Conservation (phyloP, 2,888 invertebrate species). For the Luffia ferchaultella region DNA sequence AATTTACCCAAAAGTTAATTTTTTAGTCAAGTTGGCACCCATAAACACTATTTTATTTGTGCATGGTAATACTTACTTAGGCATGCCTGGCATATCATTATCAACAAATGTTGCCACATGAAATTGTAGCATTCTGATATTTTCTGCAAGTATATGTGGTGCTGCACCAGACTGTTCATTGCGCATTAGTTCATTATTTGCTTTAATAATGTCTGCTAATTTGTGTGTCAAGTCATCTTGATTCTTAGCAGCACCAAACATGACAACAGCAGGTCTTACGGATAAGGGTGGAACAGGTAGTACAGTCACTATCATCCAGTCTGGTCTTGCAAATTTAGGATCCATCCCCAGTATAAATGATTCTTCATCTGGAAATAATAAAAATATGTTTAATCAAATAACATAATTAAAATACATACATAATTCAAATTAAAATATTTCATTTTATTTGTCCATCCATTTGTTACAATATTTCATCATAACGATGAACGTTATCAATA, state of each 20-base stretch:
- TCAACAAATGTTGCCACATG: slow-evolving; percentile 98
- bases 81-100: slow-evolving; percentile 99
- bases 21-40: not conserved
- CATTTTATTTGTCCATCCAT: too few relatives aligned
- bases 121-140: slow-evolving; percentile 97
- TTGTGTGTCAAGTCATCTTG: slow-evolving; percentile 99
- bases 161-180: slow-evolving; percentile 98
- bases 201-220: slow-evolving; percentile 96
- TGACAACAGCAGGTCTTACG: slow-evolving; percentile 97
- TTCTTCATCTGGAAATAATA: slow-evolving; percentile 80
- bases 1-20: not conserved
- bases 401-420: too few relatives aligned
- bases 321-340: slow-evolving; percentile 95
- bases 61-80: slow-evolving; percentile 61
- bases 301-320: slow-evolving; percentile 99
- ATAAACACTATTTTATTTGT: not conserved
- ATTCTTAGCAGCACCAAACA: slow-evolving; percentile 99
- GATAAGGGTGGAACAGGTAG: slow-evolving; percentile 96
- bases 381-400: not conserved
- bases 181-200: slow-evolving; percentile 93
- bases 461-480: too few relatives aligned
- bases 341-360: slow-evolving; percentile 96
- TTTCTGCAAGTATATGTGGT: slow-evolving; percentile 96
- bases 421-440: too few relatives aligned
- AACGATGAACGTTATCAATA: too few relatives aligned